Evolutionary conservation across 2,888 invertebrate genomes (phyloP), one percentile per base, ranked within the genome.

Genomic region (Drosophila sordidapex): DNA sequence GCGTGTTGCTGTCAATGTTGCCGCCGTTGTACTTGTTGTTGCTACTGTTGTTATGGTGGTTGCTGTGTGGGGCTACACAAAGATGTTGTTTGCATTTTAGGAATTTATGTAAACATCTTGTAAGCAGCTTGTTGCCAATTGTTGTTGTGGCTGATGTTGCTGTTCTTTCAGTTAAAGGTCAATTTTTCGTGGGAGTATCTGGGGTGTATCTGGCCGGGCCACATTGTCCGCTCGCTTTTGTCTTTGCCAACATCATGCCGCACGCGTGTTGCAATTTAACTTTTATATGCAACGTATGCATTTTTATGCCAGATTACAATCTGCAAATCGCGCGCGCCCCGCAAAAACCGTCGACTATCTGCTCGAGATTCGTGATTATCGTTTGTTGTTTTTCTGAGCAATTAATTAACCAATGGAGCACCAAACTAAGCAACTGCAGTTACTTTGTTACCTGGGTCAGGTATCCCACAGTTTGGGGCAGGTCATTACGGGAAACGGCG

Each of bases 41-140:
- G 35, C n/a, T 61, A 27, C 10, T 56, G 38, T 29, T 40, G 29
- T 13, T 43, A 25, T 38, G 31, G 57, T 53, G 15, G 35, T 52
- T 51, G 53, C 29, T 70, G 46, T 43, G 57, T 43, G 57, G 54
- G 62, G 46, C 67, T 60, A 56, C 56, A 58, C 77, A 70, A 84
- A 78, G 81, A 77, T 85, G 90, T 90, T 90, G 89, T 90, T 90
- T 91, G 90, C 90, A 91, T 90, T 91, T 91, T 79, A 84, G 91
- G 90, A 91, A 90, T 90, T 91, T 91, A 90, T 91, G 91, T 90
- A 91, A 91, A 90, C 89, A 91, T 91, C 77, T 87, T 90, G 89
- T 91, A 83, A 79, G 90, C 79, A 81, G 67, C 81, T 78, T 76
- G 81, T 74, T 70, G 74, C 69, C 63, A 76, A 73, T 77, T 64